Conservation (phyloP, 2,113 vertebrate genomes). For the Colius striatus region DNA sequence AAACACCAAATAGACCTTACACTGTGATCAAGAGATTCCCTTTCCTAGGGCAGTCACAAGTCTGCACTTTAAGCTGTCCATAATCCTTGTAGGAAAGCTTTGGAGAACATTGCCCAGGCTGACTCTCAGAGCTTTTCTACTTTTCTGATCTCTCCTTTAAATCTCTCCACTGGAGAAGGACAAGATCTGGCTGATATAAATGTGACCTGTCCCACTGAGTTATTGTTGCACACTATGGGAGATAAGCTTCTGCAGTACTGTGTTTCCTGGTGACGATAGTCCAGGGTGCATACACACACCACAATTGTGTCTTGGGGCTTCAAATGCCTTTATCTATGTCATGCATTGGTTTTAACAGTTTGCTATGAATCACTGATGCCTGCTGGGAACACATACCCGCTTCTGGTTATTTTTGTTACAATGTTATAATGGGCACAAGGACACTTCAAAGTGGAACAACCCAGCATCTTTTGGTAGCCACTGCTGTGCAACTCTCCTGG, state of each 20-base stretch:
- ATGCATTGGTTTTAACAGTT: slow-evolving; percentile 51
- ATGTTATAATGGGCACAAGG: slow-evolving; percentile 70
- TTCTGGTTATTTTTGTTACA: slow-evolving; percentile 70
- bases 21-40: not conserved
- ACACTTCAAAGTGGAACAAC: slow-evolving; percentile 58
- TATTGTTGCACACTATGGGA: not conserved
- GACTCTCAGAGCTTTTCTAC: not conserved
- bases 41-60: not conserved
- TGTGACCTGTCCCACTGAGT: slow-evolving; percentile 37
- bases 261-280: not conserved
- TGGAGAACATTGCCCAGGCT: not conserved
- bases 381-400: slow-evolving; percentile 54
- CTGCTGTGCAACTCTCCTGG: slow-evolving; percentile 21
- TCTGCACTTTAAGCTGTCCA: not conserved
- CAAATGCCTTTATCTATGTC: slow-evolving; percentile 68
- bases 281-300: slow-evolving; percentile 3
- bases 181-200: not conserved
- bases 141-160: not conserved
- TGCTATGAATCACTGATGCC: slow-evolving; percentile 66
- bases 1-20: not conserved
- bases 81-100: not conserved
- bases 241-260: not conserved
- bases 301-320: slow-evolving; percentile 51
- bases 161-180: not conserved
- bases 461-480: slow-evolving; percentile 34